Percentiles rank a stretch among this genome's conserved stretches.
Evolutionary conservation across 2,797 vertebrate genomes (phyloP).

Genomic region (Loriculus beryllinus): DNA sequence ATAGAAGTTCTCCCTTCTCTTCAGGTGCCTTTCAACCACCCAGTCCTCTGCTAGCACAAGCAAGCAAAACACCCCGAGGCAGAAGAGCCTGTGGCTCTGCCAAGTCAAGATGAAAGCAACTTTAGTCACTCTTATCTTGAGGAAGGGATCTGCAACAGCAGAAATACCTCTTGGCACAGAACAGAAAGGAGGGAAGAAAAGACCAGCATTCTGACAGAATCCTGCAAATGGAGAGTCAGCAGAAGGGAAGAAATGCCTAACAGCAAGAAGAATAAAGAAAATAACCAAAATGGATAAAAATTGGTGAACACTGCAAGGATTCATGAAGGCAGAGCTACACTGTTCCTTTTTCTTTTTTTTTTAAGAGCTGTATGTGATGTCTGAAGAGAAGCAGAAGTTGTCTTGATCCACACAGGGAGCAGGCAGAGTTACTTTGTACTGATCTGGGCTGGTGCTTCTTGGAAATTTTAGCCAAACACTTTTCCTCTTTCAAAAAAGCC

Average conservation of each 20-base stretch:
- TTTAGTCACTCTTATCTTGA: background rate
- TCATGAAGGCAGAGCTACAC: background rate
- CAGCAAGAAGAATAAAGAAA: background rate
- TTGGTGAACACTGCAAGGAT: background rate
- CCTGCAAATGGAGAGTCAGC: background rate
- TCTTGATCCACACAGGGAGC: background rate
- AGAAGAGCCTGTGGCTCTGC: background rate
- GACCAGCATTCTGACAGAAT: background rate
- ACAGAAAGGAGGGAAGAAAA: background rate
- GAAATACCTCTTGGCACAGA: background rate
- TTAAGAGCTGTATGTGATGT: background rate
- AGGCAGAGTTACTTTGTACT: background rate
- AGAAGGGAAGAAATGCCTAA: background rate
- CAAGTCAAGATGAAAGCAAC: background rate
- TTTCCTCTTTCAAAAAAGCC: background rate
- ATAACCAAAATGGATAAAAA: background rate
- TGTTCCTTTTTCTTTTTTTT: background rate
- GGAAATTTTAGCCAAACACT: background rate
- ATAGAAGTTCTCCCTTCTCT: background rate
- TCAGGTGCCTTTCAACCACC: background rate
- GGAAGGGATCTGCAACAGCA: background rate
- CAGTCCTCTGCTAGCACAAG: background rate
- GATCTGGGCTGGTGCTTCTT: background rate
- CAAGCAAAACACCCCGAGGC: accelerated
- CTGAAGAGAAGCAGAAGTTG: background rate